Evolutionary conservation across 2,797 vertebrate genomes (phyloP), one percentile per base, ranked within the genome.

Genomic region (Calcarius lapponicus): DNA sequence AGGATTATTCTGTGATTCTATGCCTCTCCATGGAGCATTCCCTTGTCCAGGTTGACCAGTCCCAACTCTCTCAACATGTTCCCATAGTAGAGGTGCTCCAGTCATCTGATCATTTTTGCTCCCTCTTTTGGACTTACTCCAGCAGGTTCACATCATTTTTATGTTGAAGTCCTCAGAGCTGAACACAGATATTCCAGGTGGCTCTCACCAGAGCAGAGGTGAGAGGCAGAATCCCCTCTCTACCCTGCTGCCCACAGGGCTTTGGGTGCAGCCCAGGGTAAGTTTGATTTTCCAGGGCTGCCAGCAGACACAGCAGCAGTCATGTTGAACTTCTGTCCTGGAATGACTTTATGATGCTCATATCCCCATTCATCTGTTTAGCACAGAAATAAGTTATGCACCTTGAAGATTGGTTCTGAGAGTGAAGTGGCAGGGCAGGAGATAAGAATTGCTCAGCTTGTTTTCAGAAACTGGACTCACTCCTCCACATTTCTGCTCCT

Each of bases 351-450:
- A 40, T 29, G 38, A 21, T 40, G 2, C 34, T 18, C 12, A 2
- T 19, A 19, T 38, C 11, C 7, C 36, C 26, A 61, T 29, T 29
- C 5, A 7, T 21, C 18, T 40, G 26, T 61, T 40, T 40, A 40
- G 18, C 18, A 6, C 38, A 40, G 58, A 29, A 61, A 40, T 20
- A 61, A 61, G 13, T 40, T 40, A 40, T 40, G 5, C 13, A 20
- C 38, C 18, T 61, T 40, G 7, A 61, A 29, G 58, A 40, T 1
- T 61, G 18, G 3, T 40, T 61, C 36, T 29, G 3, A 61, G 13
- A 11, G 38, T 4, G 13, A 40, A 20, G 36, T 2, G 57, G 8
- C 0, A 11, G 13, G 18, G 26, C 4, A 9, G 13, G 6, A 61
- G 26, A 29, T 9, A 38, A 38, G 17, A 61, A 40, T 5, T 10